phyloP scores from a whole-genome alignment of 2,113 vertebrate genomes.

The Pituophis catenifer region DNA sequence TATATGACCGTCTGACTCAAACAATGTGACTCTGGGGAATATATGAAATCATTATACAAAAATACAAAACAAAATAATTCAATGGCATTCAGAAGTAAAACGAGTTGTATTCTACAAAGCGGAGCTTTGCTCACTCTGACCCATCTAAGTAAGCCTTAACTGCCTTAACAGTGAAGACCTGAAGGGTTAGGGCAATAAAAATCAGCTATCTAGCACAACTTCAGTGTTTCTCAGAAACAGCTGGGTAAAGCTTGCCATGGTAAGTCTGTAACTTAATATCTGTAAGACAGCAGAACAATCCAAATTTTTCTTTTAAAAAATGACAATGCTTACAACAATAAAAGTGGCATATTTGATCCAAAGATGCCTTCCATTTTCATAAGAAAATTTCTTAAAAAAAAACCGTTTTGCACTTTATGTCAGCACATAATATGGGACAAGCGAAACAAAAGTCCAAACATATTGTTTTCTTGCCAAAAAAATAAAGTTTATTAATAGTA shows the following conservation, averaged over 20 bases:
- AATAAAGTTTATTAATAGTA: not conserved
- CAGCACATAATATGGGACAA: not conserved
- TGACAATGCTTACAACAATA: not conserved
- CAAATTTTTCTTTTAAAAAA: not conserved
- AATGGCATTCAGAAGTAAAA: not conserved
- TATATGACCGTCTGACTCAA: not conserved
- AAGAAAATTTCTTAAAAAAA: not conserved
- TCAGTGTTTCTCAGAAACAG: not conserved
- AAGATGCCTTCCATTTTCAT: not conserved
- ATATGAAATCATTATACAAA: not conserved
- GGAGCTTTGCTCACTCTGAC: not conserved
- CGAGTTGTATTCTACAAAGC: not conserved
- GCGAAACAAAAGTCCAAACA: not conserved
- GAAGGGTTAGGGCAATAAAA: too few relatives aligned
- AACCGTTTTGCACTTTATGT: not conserved
- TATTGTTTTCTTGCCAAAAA: not conserved
- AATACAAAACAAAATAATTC: not conserved
- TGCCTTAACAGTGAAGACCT: not conserved
- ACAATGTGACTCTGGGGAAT: not conserved
- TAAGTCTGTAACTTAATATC: not conserved
- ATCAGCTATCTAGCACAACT: not conserved
- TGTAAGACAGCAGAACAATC: not conserved
- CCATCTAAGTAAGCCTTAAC: not conserved
- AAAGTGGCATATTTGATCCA: not conserved
- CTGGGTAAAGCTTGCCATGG: not conserved